These are phyloP conservation scores for Kryptolebias ocellatus DNA, from an alignment of 2,797 vertebrate species.

Conservation along the genomic window DNA sequence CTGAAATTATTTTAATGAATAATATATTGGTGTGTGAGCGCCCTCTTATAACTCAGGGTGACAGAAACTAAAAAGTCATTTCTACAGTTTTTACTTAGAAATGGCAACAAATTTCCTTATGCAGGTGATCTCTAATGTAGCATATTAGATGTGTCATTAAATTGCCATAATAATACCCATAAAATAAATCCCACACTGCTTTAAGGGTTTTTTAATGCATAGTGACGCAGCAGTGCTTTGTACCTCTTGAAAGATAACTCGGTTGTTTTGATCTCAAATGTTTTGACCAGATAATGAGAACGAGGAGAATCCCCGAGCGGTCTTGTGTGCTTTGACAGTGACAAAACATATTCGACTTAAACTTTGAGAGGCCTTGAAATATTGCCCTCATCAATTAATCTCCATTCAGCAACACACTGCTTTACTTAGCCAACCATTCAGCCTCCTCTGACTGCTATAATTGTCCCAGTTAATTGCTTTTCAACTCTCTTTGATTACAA, in stretches of 20 bases:
- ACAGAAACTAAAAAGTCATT: no score
- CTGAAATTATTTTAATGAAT: no score
- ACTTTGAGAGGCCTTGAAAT: slow-evolving; percentile 85
- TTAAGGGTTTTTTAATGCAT: slow-evolving; percentile 11
- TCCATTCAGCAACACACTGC: slow-evolving; percentile 87
- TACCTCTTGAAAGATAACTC: background rate
- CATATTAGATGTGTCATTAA: background rate
- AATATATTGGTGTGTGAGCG: no score
- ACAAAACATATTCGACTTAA: slow-evolving; percentile 68
- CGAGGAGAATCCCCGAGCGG: slow-evolving; percentile 45
- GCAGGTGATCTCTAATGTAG: slow-evolving; percentile 13
- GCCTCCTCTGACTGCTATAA: slow-evolving; percentile 84
- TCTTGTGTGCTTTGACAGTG: slow-evolving; percentile 45
- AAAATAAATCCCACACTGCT: slow-evolving; percentile 18
- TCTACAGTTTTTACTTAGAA: no score
- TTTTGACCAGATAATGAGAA: slow-evolving; percentile 53
- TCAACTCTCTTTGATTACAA: slow-evolving; percentile 88
- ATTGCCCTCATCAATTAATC: slow-evolving; percentile 86
- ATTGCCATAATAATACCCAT: slow-evolving; percentile 9
- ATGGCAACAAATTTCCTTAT: background rate
- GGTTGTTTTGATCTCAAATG: slow-evolving; percentile 28
- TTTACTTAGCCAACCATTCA: slow-evolving; percentile 88
- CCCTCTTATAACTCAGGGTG: no score
- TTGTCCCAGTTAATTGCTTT: slow-evolving; percentile 90
- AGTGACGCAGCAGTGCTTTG: background rate